Percentiles rank a stretch among this genome's conserved stretches.
phyloP scores from a whole-genome alignment of 2,888 invertebrate species.

The Xestia xanthographa region DNA sequence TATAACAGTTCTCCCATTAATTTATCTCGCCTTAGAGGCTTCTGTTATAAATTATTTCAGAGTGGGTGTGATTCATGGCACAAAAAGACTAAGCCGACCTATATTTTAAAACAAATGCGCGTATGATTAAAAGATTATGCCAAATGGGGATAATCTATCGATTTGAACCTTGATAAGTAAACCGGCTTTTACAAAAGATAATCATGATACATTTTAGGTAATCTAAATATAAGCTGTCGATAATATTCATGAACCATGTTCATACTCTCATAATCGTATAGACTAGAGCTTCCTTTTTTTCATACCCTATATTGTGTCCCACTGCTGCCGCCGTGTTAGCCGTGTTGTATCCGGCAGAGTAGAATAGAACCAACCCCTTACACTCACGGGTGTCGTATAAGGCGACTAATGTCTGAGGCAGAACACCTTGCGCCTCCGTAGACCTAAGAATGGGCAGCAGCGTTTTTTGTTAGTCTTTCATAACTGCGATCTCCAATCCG shows the following conservation, averaged over 20 bases:
- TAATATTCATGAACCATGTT: not conserved
- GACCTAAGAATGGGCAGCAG: no score
- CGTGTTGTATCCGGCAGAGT: no score
- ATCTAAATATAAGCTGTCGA: not conserved
- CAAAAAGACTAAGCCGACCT: slow-evolving; percentile 1
- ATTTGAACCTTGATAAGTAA: slow-evolving; percentile 12
- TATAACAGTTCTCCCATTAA: slow-evolving; percentile 8
- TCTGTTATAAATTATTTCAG: slow-evolving; percentile 14
- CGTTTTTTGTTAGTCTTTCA: no score
- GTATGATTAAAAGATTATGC: slow-evolving; percentile 20
- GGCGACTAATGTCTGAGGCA: no score
- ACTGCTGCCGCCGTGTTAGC: no score
- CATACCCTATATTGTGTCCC: not conserved
- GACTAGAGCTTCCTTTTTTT: not conserved
- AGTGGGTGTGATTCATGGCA: slow-evolving; percentile 3
- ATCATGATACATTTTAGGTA: not conserved
- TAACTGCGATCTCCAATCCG: no score
- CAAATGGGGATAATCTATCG: not conserved
- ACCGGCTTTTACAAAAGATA: slow-evolving; percentile 12
- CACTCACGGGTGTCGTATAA: no score
- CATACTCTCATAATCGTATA: not conserved
- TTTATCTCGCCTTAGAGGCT: slow-evolving; percentile 35
- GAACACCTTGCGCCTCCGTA: no score
- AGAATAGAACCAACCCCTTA: no score
- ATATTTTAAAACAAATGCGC: slow-evolving; percentile 6